Evolutionary conservation across 2,888 invertebrate genomes (phyloP), one percentile per base, ranked within the genome.

Genomic region (Caenorhabditis sp.): DNA sequence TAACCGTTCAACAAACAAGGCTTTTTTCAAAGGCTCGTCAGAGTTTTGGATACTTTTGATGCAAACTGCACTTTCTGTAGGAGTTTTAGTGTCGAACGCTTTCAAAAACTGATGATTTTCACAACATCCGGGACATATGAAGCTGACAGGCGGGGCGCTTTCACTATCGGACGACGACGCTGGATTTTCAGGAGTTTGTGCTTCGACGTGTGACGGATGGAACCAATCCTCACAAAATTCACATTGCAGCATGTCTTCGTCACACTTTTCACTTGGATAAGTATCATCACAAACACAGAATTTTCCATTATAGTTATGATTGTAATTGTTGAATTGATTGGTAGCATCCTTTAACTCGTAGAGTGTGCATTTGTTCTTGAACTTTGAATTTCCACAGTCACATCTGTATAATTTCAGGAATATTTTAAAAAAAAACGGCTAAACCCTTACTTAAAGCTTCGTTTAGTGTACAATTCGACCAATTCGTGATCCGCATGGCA

Each of bases 221-320:
- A 92, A 94, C 99, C 99, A 99, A 89, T 99, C 97, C 88, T 99
- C 99, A 89, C 99, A 99, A 63, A 96, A 90, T 56, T 93, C 91
- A 87, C 99, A 99, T 88, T 99, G 97, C 59, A 96, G 92, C 97
- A 97, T 97, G 89, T 95, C 95, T 63, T 93, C 93, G 1, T 58
- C 79, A 5, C 52, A 54, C 62, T 87, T 87, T 12, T 93, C 93
- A 89, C 97, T 97, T 14, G 97, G 97, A 89, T 97, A 99, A 0
- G 96, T 96, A 64, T 95, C 91, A 52, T 92, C 90, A 88, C 99
- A 99, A 14, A 90, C 92, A 88, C 99, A 99, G 89, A 97, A 99
- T 1, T 93, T 88, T 0, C 97, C 97, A 84, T 91, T 91, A 87
- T 95, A 99, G 89, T 99, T 99, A 84, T 90, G 90, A 78, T 89